Percentiles rank a stretch among this genome's conserved stretches.
Evolutionary conservation across 1,140 invertebrate species (phyloP).

Genomic region (Drosophila trapezifrons): DNA sequence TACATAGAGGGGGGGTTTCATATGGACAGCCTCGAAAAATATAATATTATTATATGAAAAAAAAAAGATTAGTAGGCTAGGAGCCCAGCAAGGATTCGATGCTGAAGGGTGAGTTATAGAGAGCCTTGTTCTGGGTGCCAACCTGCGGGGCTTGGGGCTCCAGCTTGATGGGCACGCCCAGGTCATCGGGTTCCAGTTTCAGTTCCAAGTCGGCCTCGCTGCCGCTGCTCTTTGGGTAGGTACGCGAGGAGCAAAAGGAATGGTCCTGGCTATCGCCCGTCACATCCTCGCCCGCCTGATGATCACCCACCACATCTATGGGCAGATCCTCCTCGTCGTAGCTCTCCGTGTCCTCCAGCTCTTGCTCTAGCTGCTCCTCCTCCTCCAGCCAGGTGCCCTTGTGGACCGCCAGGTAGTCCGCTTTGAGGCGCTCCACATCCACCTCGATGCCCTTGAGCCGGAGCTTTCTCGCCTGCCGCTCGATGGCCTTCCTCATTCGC

Average conservation of each 20-base stretch:
- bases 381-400: constrained; percentile 85
- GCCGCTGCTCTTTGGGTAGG: constrained; percentile 46
- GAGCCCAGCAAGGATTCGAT: constrained; percentile 90
- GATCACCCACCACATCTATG: constrained; percentile 85
- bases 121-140: constrained; percentile 20
- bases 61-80: constrained; percentile 21
- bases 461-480: constrained; percentile 95
- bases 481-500: constrained; percentile 95
- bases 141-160: constrained; percentile 3
- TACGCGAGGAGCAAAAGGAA: constrained; percentile 85
- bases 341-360: constrained; percentile 88
- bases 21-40: background rate
- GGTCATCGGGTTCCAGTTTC: constrained; percentile 2
- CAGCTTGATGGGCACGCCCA: constrained; percentile 23
- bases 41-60: background rate
- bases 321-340: constrained; percentile 82
- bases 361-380: constrained; percentile 87
- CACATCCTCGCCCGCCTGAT: background rate
- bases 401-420: constrained; percentile 89
- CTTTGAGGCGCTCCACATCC: constrained; percentile 92
- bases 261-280: constrained; percentile 86
- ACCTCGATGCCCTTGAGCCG: constrained; percentile 95
- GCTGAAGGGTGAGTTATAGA: constrained; percentile 88
- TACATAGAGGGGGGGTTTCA: background rate
- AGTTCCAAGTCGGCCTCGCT: constrained; percentile 27